Evolutionary conservation across 2,113 vertebrate genomes (phyloP).

Genomic region (Saguinus imperator): DNA sequence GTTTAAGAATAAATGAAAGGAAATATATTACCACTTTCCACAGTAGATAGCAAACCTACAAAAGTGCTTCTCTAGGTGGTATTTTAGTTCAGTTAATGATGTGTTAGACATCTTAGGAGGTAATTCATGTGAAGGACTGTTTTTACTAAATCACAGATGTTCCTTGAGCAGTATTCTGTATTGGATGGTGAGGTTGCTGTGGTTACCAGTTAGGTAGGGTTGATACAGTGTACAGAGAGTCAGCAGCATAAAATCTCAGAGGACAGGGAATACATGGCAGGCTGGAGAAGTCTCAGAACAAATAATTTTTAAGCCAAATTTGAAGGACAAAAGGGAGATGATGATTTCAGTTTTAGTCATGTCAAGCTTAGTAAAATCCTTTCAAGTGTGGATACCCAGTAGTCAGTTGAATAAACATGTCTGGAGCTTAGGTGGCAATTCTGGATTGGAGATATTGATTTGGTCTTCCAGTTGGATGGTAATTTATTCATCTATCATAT

Average conservation of each 20-base stretch:
- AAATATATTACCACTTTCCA: background rate
- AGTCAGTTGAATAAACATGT: background rate
- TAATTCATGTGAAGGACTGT: too few species aligned
- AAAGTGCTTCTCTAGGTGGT: too few species aligned
- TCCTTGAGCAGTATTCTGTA: background rate
- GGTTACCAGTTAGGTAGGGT: background rate
- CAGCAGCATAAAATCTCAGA: background rate
- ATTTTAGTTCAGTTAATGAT: too few species aligned
- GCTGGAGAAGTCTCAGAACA: background rate
- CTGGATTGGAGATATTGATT: background rate
- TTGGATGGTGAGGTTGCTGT: background rate
- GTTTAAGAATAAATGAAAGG: too few species aligned
- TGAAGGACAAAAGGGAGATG: background rate
- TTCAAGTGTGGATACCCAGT: background rate
- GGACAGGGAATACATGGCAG: accelerated
- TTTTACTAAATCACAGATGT: background rate
- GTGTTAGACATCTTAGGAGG: too few species aligned
- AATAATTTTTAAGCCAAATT: background rate
- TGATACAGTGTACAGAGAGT: background rate
- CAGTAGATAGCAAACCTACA: too few species aligned
- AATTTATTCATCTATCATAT: background rate
- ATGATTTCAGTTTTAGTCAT: background rate
- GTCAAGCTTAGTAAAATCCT: background rate
- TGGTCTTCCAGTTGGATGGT: background rate
- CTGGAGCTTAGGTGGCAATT: background rate